Evolutionary conservation across 2,888 invertebrate genomes (phyloP).

Genomic region (Meghimatium bilineatum): DNA sequence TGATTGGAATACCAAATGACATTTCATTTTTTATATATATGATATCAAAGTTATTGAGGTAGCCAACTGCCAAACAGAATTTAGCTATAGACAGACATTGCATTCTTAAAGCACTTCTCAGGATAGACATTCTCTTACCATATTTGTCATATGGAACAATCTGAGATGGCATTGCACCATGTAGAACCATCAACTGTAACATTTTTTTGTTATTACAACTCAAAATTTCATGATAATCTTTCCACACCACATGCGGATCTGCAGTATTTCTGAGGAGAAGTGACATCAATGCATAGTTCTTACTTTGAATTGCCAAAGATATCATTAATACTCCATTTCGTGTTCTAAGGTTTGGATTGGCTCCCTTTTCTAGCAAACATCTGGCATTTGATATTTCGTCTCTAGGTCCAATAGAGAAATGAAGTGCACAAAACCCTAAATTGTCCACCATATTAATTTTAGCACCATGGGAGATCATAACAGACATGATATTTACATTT

Average conservation of each 20-base stretch:
- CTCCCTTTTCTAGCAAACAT: slow-evolving; percentile 2
- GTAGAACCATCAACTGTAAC: not conserved
- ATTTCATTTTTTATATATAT: not conserved
- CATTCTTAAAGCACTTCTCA: not conserved
- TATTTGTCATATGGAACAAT: not conserved
- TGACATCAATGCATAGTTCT: not conserved
- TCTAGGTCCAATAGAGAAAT: not conserved
- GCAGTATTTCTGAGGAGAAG: not conserved
- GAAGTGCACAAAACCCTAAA: not conserved
- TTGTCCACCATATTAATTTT: slow-evolving; percentile 3
- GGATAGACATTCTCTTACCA: not conserved
- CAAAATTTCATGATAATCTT: not conserved
- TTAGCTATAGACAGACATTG: not conserved
- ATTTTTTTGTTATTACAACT: not conserved
- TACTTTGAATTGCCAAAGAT: not conserved
- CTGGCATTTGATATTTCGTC: not conserved
- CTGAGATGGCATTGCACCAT: not conserved
- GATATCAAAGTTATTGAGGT: slow-evolving; percentile 4
- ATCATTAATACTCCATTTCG: not conserved
- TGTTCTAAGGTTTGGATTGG: slow-evolving; percentile 20
- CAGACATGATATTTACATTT: not conserved
- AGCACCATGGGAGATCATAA: slow-evolving; percentile 20
- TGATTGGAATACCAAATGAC: not conserved
- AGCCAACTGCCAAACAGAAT: slow-evolving; percentile 5
- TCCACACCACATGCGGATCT: slow-evolving; percentile 2